Evolutionary conservation across 2,797 vertebrate species (phyloP), one percentile per base, ranked within the genome.

Genomic region (Phataginus tetradactyla): DNA sequence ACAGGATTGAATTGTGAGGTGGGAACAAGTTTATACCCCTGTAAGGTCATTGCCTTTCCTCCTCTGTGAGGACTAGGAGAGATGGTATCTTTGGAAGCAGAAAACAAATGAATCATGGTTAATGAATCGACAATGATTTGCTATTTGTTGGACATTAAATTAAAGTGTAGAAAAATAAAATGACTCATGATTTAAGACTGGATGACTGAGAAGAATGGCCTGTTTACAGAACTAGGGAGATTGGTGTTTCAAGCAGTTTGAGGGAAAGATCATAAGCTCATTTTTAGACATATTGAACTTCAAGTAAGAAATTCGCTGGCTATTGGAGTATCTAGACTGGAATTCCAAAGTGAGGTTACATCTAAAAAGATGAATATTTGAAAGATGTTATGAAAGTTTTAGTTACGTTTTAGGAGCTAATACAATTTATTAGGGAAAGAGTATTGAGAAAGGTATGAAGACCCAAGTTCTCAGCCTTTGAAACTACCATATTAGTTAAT

Each of bases 111-210:
- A 10, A 15, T 84, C 61, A 81, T 32, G 37, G 20, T n/a, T 27
- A 96, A 92, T 91, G 11, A 64, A 53, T 59, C 79, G 49, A 78
- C 29, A 81, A 15, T 63, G 72, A 77, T 61, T 93, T 87, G 49
- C n/a, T 68, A 69, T 51, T 77, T 84, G 27, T 64, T 81, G 92
- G 55, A 51, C n/a, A 71, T 42, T 45, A 64, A 42, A 51, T 29
- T 74, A 32, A 86, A 18, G 32, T 68, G 4, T 71, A 63, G 1
- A 78, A 84, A 59, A 92, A 71, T 49, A 27, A 63, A 20, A 71
- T 66, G 49, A 74, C 25, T 85, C 51, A 55, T 23, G 2, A 75
- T 90, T 95, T 86, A 66, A 42, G 12, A 64, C 55, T 83, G 13
- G 7, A 42, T 83, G 37, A 29, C 18, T 90, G 51, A 71, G n/a